Conservation (phyloP, 2,113 vertebrate species). For the Egretta garzetta region DNA sequence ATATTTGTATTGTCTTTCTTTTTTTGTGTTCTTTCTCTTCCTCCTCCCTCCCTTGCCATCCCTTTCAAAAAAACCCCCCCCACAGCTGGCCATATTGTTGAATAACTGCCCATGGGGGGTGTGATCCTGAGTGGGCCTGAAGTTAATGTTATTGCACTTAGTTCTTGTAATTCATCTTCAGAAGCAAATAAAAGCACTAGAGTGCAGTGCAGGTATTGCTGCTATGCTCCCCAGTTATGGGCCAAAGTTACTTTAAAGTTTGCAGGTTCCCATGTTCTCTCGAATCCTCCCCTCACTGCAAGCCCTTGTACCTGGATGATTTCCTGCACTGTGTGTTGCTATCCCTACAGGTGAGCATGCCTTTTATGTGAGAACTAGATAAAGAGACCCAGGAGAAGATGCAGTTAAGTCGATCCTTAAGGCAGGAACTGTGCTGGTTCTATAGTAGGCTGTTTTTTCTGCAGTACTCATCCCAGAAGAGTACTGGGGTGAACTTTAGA, state of each 20-base stretch:
- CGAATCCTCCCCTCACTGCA: background rate
- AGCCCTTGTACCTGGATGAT: background rate
- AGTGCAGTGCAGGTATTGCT: background rate
- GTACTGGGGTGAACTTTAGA: background rate
- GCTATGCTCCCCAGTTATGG: background rate
- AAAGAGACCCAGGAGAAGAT: background rate
- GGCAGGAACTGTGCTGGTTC: background rate
- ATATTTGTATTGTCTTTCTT: background rate
- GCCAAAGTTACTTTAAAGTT: background rate
- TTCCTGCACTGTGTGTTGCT: background rate
- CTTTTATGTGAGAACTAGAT: background rate
- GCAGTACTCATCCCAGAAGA: background rate
- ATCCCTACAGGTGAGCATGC: background rate
- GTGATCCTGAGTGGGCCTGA: background rate
- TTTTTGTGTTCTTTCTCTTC: background rate
- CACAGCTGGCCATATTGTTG: background rate
- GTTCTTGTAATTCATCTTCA: background rate
- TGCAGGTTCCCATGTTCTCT: background rate
- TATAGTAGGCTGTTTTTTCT: background rate
- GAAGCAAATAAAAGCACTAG: background rate
- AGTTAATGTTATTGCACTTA: background rate
- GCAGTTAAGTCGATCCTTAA: background rate
- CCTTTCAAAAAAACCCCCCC: background rate
- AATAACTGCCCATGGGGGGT: background rate
- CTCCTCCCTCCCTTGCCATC: accelerated